phyloP scores from a whole-genome alignment of 2,797 vertebrate species.

The Scolopax bukidnonensis region DNA sequence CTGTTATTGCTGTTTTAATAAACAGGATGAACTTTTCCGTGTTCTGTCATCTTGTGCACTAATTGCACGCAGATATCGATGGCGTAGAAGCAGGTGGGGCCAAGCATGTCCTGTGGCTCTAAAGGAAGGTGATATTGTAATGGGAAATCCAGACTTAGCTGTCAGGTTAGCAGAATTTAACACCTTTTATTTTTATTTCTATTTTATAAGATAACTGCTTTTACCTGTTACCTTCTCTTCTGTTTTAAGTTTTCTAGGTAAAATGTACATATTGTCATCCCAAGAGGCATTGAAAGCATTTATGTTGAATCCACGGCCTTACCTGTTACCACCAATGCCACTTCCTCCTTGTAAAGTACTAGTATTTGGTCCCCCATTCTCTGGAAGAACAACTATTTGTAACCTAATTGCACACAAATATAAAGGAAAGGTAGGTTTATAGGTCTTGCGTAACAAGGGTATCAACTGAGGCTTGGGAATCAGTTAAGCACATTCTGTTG shows the following conservation, averaged over 20 bases:
- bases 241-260: constrained; percentile 90
- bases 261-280: constrained; percentile 89
- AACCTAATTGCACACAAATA: constrained; percentile 84
- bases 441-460: not conserved
- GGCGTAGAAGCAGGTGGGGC: constrained; percentile 91
- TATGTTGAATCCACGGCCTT: constrained; percentile 85
- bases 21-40: constrained; percentile 85
- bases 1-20: not conserved
- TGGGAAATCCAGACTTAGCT: constrained; percentile 83
- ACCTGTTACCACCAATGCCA: constrained; percentile 91
- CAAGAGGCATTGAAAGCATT: constrained; percentile 84
- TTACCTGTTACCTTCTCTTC: not conserved
- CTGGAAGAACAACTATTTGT: constrained; percentile 89
- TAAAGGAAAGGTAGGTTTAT: constrained; percentile 76
- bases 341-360: constrained; percentile 86
- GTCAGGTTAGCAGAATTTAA: constrained; percentile 83
- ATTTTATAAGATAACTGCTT: not conserved
- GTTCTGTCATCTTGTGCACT: constrained; percentile 75
- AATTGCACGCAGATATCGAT: constrained; percentile 84
- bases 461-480: not conserved
- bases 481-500: not conserved
- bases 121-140: constrained; percentile 82
- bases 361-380: constrained; percentile 83
- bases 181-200: not conserved
- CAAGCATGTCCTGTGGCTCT: constrained; percentile 88